phyloP scores from a whole-genome alignment of 2,113 vertebrate species.

The Pan troglodytes region DNA sequence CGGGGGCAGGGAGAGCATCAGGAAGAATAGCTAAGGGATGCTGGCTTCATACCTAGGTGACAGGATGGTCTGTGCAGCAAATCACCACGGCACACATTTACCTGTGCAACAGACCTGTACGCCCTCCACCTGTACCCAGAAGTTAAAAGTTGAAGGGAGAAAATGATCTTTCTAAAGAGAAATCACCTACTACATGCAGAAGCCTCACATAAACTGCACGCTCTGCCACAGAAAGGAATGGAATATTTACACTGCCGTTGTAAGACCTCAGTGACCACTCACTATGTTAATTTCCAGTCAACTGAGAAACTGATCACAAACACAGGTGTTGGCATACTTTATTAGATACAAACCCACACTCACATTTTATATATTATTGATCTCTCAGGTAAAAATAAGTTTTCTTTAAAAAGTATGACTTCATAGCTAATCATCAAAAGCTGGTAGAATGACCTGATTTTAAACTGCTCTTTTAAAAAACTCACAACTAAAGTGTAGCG shows the following conservation, averaged over 20 bases:
- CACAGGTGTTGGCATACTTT: not conserved
- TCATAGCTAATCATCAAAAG: not conserved
- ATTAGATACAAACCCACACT: not conserved
- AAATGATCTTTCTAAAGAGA: not conserved
- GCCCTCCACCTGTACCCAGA: too few species aligned
- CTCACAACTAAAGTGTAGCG: not conserved
- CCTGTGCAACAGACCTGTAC: too few species aligned
- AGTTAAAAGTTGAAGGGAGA: too few species aligned
- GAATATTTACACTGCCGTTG: not conserved
- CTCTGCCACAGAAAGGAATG: not conserved
- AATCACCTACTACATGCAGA: not conserved
- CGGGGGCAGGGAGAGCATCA: too few species aligned
- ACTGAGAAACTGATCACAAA: not conserved
- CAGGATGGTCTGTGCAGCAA: too few species aligned
- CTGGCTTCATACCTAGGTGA: too few species aligned
- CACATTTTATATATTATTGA: not conserved
- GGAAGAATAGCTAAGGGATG: too few species aligned
- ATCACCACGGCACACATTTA: too few species aligned
- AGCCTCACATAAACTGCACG: not conserved
- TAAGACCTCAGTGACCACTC: not conserved
- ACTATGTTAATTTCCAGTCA: not conserved
- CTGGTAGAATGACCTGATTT: not conserved
- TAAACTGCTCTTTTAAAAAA: conserved; percentile 33
- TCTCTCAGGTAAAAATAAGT: not conserved
- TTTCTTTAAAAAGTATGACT: not conserved